Conservation (phyloP, 2,888 invertebrate genomes). For the Portevinia maculata region DNA sequence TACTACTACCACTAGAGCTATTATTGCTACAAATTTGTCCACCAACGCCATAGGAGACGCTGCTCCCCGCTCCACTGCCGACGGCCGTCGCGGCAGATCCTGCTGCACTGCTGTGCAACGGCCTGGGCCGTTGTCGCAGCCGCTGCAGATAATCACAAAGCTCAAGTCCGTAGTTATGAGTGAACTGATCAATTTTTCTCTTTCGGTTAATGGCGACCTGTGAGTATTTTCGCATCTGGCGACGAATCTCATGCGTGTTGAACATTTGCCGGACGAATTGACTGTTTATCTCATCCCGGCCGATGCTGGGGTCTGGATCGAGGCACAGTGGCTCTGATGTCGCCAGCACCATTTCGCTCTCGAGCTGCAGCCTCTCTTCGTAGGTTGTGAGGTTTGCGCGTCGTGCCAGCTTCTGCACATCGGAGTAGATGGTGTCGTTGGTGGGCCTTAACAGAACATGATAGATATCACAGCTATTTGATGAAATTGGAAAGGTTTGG, state of each 20-base stretch:
- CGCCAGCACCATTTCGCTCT: conserved; percentile 93
- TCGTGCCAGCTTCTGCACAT: conserved; percentile 82
- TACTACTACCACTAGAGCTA: conserved; percentile 72
- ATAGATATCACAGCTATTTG: conserved; percentile 90
- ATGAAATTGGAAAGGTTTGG: conserved; percentile 89
- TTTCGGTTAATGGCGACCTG: conserved; percentile 93
- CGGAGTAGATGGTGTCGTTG: conserved; percentile 87
- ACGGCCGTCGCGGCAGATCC: conserved; percentile 80
- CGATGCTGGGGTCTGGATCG: conserved; percentile 93
- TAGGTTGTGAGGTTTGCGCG: conserved; percentile 53
- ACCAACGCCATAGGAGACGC: conserved; percentile 53
- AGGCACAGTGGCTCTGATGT: conserved; percentile 94
- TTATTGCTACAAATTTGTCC: conserved; percentile 72
- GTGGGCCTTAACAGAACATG: conserved; percentile 94
- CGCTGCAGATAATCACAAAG: conserved; percentile 84
- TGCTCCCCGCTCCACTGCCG: conserved; percentile 56
- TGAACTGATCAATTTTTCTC: conserved; percentile 92
- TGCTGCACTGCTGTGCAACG: conserved; percentile 64
- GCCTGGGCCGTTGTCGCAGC: conserved; percentile 79
- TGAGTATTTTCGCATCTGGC: conserved; percentile 90
- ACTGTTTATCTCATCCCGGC: conserved; percentile 89
- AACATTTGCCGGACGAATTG: conserved; percentile 90
- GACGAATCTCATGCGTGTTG: conserved; percentile 89
- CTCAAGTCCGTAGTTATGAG: conserved; percentile 91
- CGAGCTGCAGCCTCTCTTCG: conserved; percentile 83